Base-by-base conservation (phyloP, 2,797 vertebrate species). In the Furcifer pardalis region DNA sequence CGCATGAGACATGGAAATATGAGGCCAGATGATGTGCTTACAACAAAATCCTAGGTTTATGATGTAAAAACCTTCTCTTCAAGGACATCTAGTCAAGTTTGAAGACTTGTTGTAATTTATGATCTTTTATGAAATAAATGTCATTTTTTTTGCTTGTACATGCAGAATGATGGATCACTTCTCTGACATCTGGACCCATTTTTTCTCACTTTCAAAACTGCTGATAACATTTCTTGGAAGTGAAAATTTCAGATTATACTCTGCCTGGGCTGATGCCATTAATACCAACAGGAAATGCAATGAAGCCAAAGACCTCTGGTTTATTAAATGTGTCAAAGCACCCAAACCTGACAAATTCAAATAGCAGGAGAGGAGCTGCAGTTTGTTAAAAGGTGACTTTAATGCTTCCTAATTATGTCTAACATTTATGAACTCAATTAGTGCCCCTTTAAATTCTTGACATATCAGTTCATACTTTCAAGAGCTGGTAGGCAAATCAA, bases 271-370 rank as follows among this genome's bases (percentile, higher is more conserved):
- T 89, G 79, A 87, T 81, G 89, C 79, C 62, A 84, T 86, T 90
- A 92, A 90, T 89, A 87, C 77, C 62, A 83, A 84, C 89, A 92
- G 89, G 88, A 87, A 84, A 46, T 84, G 37, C 66, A 89, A 88
- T 74, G 60, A 90, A 81, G 52, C 2, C 63, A 71, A 87, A 91
- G n/a, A 65, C 76, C 72, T 74, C 1, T 82, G 75, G 82, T 85
- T 9, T 49, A 81, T 69, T 21, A 87, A 83, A 21, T 15, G 83
- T 88, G 59, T 23, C 77, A 89, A 74, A 63, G 23, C 19, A 40
- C 87, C 3, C 49, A 84, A 89, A 59, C 44, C 72, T 63, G 6
- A 65, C 42, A 73, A 77, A 21, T 27, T 87, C 87, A 90, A 88
- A 2, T 52, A 49, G 63, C 81, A 49, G 59, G 79, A 62, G 56